Conservation (phyloP, 2,797 vertebrate species). For the Gobionotothen gibberifrons region DNA sequence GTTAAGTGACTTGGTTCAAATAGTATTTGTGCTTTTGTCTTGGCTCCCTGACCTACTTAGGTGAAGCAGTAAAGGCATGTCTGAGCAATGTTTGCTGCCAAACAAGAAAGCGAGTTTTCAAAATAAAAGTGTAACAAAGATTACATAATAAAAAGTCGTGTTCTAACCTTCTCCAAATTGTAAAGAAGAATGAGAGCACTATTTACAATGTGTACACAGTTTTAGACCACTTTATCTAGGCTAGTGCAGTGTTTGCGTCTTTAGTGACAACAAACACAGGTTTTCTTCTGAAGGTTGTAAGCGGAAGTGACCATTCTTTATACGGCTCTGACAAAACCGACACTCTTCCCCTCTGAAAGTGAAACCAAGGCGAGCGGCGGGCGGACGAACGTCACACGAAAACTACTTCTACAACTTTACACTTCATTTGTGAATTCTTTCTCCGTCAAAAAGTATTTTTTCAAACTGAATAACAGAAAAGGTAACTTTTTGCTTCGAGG, state of each 20-base stretch:
- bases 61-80: background rate
- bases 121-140: constrained; percentile 19
- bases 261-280: rapidly evolving
- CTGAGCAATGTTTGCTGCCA: background rate
- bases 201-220: rapidly evolving
- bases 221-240: background rate
- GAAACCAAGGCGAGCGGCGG: background rate
- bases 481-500: rapidly evolving
- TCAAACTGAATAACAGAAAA: background rate
- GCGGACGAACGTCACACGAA: rapidly evolving
- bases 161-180: background rate
- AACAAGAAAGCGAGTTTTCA: background rate
- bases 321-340: rapidly evolving
- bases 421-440: background rate
- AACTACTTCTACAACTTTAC: too few species aligned
- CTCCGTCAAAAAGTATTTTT: rapidly evolving
- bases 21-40: background rate
- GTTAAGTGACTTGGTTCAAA: background rate
- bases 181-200: background rate
- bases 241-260: background rate
- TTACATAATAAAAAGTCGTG: background rate
- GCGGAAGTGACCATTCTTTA: rapidly evolving
- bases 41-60: background rate
- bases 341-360: constrained; percentile 28
- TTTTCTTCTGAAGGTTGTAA: constrained; percentile 20